phyloP scores from a whole-genome alignment of 2,888 invertebrate genomes.

The Sussaba pulchella region DNA sequence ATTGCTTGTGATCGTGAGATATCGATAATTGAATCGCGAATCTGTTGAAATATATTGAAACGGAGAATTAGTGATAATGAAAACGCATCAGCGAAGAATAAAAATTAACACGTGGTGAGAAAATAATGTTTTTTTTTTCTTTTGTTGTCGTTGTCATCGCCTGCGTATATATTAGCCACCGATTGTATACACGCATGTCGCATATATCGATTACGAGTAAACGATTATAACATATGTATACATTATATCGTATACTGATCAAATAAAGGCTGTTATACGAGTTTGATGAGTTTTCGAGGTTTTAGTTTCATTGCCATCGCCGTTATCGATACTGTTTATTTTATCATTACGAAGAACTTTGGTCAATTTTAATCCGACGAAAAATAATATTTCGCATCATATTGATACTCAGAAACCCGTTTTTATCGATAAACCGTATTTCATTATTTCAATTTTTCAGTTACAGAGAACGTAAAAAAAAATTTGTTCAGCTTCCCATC shows the following conservation, averaged over 20 bases:
- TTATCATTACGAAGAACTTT: too few relatives aligned
- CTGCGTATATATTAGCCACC: constrained; percentile 53
- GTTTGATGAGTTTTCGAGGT: constrained; percentile 47
- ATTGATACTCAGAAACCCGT: too few relatives aligned
- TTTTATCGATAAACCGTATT: too few relatives aligned
- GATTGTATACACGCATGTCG: constrained; percentile 41
- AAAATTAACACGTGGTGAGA: constrained; percentile 23
- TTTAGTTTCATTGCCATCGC: too few relatives aligned
- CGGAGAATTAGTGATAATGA: constrained; percentile 34
- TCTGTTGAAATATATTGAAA: constrained; percentile 34
- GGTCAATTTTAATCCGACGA: constrained; percentile 3
- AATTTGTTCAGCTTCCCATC: too few relatives aligned
- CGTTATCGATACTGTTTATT: too few relatives aligned
- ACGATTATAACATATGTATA: constrained; percentile 61
- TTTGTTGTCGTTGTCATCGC: constrained; percentile 9
- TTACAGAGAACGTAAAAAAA: too few relatives aligned
- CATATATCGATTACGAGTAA: constrained; percentile 57
- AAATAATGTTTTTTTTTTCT: constrained; percentile 14
- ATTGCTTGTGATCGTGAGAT: constrained; percentile 29
- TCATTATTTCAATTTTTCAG: too few relatives aligned
- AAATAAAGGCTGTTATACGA: constrained; percentile 83
- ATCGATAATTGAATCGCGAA: constrained; percentile 23
- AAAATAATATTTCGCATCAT: constrained; percentile 13
- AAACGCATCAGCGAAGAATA: background rate
- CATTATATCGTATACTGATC: constrained; percentile 64